Evolutionary conservation across 2,888 invertebrate species (phyloP).

Genomic region (Pristionchus mayeri): DNA sequence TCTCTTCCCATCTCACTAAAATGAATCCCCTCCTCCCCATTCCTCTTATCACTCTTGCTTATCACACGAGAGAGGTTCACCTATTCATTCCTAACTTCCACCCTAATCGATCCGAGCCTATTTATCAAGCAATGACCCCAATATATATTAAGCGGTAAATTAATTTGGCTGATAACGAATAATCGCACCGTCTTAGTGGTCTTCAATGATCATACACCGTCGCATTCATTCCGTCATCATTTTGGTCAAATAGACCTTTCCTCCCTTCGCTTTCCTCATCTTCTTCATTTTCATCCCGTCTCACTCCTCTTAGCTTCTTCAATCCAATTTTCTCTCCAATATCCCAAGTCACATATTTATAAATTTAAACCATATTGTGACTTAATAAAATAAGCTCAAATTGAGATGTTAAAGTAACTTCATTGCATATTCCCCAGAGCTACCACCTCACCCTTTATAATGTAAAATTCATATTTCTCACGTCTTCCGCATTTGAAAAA

Average conservation of each 20-base stretch:
- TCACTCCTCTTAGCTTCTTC: too few relatives aligned
- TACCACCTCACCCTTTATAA: too few relatives aligned
- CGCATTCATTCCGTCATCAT: background rate
- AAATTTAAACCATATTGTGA: too few relatives aligned
- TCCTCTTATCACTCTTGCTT: background rate
- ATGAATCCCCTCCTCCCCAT: background rate
- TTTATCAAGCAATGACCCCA: background rate
- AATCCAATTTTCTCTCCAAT: too few relatives aligned
- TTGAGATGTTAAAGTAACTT: too few relatives aligned
- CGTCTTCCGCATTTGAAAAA: too few relatives aligned
- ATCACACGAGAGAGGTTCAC: background rate
- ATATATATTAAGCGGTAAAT: background rate
- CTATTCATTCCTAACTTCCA: conserved; percentile 8
- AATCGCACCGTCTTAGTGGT: background rate
- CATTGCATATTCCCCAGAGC: too few relatives aligned
- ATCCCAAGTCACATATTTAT: too few relatives aligned
- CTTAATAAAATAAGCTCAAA: too few relatives aligned
- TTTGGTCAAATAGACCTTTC: background rate
- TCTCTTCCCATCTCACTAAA: background rate
- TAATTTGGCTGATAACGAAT: background rate
- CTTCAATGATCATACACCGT: background rate
- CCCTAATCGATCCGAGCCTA: background rate
- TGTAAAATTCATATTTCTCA: too few relatives aligned
- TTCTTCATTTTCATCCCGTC: background rate
- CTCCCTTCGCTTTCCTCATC: background rate